Percentiles rank a stretch among this genome's conserved stretches.
These are phyloP conservation scores for Lithophane semibrunnea DNA, from an alignment of 2,888 invertebrate genomes.

Conservation along the genomic window DNA sequence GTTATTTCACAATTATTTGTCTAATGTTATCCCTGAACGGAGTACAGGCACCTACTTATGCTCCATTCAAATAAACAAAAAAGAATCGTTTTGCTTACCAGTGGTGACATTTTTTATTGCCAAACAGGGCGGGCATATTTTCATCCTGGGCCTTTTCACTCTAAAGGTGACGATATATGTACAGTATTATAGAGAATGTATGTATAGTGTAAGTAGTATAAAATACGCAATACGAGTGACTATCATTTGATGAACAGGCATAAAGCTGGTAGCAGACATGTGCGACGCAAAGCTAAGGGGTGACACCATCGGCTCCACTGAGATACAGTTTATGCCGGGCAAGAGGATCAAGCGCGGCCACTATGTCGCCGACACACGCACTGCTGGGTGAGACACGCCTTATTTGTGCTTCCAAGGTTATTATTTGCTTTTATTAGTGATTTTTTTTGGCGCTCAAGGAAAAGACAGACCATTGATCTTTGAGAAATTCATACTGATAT, in stretches of 20 bases:
- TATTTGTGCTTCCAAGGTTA: conserved; percentile 45
- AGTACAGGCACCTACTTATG: neutral
- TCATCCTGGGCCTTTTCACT: too few relatives aligned
- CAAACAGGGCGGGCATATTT: too few relatives aligned
- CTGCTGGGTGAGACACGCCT: conserved; percentile 93
- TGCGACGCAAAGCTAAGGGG: conserved; percentile 94
- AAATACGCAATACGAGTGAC: neutral
- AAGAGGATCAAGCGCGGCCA: conserved; percentile 90
- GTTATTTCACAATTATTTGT: neutral
- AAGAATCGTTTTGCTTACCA: too few relatives aligned
- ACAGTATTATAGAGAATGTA: too few relatives aligned
- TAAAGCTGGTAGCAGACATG: conserved; percentile 94
- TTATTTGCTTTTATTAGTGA: conserved; percentile 34
- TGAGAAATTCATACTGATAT: too few relatives aligned
- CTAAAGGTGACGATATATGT: too few relatives aligned
- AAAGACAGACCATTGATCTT: too few relatives aligned
- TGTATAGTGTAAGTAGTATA: too few relatives aligned
- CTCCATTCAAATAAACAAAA: too few relatives aligned
- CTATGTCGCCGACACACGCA: conserved; percentile 93
- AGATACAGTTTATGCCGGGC: conserved; percentile 93
- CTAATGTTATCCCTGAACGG: neutral
- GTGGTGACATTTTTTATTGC: too few relatives aligned
- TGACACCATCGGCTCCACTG: conserved; percentile 93
- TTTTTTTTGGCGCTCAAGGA: neutral
- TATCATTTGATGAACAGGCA: conserved; percentile 84